A percentile compares a stretch with the other conserved stretches of the same genome.
Conservation (phyloP, 2,888 invertebrate genomes). For the Lamellibrachia columna region DNA sequence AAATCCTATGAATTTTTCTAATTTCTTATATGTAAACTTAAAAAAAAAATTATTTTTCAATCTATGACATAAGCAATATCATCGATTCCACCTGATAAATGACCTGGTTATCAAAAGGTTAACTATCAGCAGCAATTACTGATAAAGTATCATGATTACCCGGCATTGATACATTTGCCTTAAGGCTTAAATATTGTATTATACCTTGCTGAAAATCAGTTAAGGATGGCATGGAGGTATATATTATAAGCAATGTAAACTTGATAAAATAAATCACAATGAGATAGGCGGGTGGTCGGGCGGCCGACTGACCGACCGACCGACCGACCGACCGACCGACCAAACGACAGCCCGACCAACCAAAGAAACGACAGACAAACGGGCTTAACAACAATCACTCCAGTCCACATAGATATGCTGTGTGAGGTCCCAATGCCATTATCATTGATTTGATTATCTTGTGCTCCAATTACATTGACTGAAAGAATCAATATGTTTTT, state of each 20-base stretch:
- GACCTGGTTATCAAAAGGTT: neutral
- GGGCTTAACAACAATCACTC: neutral
- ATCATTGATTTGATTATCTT: neutral
- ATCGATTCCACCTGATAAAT: neutral
- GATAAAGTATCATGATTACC: neutral
- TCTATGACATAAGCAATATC: neutral
- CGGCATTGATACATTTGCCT: neutral
- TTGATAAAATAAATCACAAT: too few species aligned
- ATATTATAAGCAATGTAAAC: too few species aligned
- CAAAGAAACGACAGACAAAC: neutral
- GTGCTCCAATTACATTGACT: neutral
- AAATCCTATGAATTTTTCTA: too few species aligned
- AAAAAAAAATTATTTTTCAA: neutral
- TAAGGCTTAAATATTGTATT: neutral
- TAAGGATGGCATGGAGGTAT: neutral
- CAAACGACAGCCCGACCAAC: neutral
- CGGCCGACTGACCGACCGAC: neutral
- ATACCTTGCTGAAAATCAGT: neutral
- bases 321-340: neutral
- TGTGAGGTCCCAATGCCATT: neutral
- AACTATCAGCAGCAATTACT: neutral
- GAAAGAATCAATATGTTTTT: conserved; percentile 1
- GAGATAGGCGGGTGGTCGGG: too few species aligned
- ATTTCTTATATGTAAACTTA: neutral
- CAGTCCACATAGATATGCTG: neutral